These are phyloP conservation scores for Erpornis zantholeuca DNA, from an alignment of 2,113 vertebrate species.

Conservation along the genomic window DNA sequence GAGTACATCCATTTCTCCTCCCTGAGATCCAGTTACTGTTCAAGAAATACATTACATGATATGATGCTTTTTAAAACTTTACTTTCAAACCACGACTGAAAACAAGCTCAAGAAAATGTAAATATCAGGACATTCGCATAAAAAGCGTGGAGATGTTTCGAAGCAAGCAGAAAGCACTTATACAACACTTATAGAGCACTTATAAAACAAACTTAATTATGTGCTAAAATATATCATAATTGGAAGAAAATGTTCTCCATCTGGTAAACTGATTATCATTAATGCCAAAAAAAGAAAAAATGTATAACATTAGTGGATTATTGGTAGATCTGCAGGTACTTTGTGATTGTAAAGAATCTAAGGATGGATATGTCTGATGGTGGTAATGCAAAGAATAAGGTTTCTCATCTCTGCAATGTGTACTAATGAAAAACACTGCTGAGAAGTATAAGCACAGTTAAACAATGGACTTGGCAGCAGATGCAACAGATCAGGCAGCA, in stretches of 20 bases:
- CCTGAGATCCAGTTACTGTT: not conserved
- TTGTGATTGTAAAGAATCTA: not conserved
- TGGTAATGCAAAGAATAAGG: not conserved
- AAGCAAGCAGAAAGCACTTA: not conserved
- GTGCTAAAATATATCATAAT: not conserved
- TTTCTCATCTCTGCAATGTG: not conserved
- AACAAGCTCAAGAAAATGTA: not conserved
- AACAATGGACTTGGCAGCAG: not conserved
- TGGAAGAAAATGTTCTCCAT: not conserved
- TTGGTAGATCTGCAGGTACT: not conserved
- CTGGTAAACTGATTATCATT: not conserved
- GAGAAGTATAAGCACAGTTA: not conserved
- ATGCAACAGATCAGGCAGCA: not conserved
- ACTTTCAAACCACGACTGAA: not conserved
- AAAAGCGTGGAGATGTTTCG: not conserved
- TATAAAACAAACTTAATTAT: not conserved
- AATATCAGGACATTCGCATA: not conserved
- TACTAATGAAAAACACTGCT: not conserved
- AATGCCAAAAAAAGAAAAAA: not conserved
- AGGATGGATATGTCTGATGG: not conserved
- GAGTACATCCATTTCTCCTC: not conserved
- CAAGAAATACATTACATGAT: not conserved
- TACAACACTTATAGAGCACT: no score
- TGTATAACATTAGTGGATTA: fast-evolving
- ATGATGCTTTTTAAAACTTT: not conserved